phyloP scores from a whole-genome alignment of 1,140 invertebrate species.

The Pissodes strobi region DNA sequence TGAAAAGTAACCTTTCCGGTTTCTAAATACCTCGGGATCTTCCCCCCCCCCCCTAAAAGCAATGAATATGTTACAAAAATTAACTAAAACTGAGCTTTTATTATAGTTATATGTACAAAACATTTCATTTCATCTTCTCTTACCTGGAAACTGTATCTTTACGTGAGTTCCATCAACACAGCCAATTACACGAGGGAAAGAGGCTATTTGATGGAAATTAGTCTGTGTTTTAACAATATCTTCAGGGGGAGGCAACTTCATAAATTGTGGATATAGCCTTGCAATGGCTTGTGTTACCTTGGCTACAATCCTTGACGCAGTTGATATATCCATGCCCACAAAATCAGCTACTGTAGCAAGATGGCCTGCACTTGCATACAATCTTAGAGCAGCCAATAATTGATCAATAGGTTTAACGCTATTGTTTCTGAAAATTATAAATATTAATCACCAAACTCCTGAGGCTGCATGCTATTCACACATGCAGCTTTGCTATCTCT shows the following conservation, averaged over 20 bases:
- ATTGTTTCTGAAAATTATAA: slow-evolving; percentile 36
- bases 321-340: slow-evolving; percentile 22
- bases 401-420: slow-evolving; percentile 29
- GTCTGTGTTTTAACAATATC: slow-evolving; percentile 4
- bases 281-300: slow-evolving; percentile 16
- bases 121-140: too few species aligned
- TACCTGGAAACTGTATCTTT: too few species aligned
- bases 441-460: too few species aligned
- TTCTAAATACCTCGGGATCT: too few species aligned
- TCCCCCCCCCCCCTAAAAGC: too few species aligned
- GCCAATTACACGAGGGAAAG: too few species aligned
- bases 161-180: too few species aligned
- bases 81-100: too few species aligned
- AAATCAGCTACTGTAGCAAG: slow-evolving; percentile 24
- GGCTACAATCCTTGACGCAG: slow-evolving; percentile 12
- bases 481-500: too few species aligned
- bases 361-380: slow-evolving; percentile 26
- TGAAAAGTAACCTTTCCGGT: slow-evolving; percentile 15
- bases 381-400: slow-evolving; percentile 19
- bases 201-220: slow-evolving; percentile 22
- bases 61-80: too few species aligned
- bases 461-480: too few species aligned
- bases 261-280: not conserved
- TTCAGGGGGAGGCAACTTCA: not conserved
- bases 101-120: too few species aligned